These are phyloP conservation scores for Plecturocebus donacophilus DNA, from an alignment of 2,113 vertebrate genomes.

Conservation along the genomic window DNA sequence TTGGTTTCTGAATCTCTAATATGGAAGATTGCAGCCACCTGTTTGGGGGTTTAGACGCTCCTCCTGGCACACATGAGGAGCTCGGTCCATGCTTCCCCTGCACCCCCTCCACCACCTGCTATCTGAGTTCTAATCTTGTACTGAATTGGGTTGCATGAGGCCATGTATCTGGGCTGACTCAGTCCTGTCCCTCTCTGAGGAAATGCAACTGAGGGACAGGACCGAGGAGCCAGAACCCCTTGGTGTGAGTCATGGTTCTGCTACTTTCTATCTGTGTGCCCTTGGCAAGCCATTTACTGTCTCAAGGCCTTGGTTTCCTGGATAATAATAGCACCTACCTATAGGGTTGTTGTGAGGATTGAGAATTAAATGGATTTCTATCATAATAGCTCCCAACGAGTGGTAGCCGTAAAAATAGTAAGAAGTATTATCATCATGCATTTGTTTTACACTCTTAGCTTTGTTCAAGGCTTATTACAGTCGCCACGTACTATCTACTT, in stretches of 20 bases:
- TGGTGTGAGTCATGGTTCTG: not conserved
- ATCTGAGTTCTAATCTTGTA: not conserved
- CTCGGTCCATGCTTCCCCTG: fast-evolving
- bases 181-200: not conserved
- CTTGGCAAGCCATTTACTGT: not conserved
- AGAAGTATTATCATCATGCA: not conserved
- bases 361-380: not conserved
- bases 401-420: not conserved
- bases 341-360: not conserved
- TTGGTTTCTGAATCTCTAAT: not conserved
- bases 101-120: not conserved
- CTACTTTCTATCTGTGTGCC: not conserved
- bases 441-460: not conserved
- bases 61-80: not conserved
- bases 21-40: not conserved
- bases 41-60: not conserved
- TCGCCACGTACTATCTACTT: not conserved
- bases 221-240: not conserved
- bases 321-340: not conserved
- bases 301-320: not conserved
- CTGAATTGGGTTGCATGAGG: not conserved
- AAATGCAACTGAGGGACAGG: not conserved
- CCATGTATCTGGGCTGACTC: not conserved
- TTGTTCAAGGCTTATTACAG: not conserved
- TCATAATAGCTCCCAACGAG: not conserved